Conservation (phyloP, 2,797 vertebrate species). For the Coregonus ussuriensis region DNA sequence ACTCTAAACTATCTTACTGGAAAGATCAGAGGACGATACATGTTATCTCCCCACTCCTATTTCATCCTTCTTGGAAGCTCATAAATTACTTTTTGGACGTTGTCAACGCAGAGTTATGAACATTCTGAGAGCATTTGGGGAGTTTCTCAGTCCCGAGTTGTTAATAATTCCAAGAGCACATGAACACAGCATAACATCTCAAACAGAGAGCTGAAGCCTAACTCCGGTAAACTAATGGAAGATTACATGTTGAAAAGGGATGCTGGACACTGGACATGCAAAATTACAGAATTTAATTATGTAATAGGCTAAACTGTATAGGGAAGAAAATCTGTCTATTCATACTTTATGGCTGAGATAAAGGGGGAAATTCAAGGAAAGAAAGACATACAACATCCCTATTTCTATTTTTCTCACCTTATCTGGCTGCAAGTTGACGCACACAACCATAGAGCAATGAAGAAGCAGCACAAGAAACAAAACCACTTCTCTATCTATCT, state of each 20-base stretch:
- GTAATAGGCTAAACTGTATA: constrained; percentile 10
- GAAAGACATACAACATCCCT: background rate
- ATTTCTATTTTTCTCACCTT: constrained; percentile 37
- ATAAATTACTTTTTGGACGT: background rate
- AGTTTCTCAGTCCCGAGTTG: background rate
- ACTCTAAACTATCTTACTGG: background rate
- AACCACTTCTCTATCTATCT: constrained; percentile 27
- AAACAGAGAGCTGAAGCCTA: constrained; percentile 20
- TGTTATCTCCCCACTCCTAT: background rate
- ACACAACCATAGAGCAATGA: constrained; percentile 29
- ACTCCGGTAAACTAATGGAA: constrained; percentile 24
- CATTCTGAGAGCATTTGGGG: background rate
- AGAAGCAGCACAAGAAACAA: constrained; percentile 49
- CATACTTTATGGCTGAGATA: constrained; percentile 32
- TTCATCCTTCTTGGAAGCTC: background rate
- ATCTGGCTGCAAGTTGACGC: constrained; percentile 48
- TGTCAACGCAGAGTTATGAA: background rate
- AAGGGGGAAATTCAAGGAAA: constrained; percentile 14
- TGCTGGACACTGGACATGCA: constrained; percentile 56
- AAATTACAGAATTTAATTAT: constrained; percentile 36
- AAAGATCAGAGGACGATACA: background rate
- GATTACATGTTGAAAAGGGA: constrained; percentile 25
- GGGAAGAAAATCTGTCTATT: constrained; percentile 23
- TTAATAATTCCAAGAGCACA: background rate
- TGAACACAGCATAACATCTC: background rate